Base-by-base conservation (phyloP, 2,888 invertebrate species). In the Agriopis aurantiaria region DNA sequence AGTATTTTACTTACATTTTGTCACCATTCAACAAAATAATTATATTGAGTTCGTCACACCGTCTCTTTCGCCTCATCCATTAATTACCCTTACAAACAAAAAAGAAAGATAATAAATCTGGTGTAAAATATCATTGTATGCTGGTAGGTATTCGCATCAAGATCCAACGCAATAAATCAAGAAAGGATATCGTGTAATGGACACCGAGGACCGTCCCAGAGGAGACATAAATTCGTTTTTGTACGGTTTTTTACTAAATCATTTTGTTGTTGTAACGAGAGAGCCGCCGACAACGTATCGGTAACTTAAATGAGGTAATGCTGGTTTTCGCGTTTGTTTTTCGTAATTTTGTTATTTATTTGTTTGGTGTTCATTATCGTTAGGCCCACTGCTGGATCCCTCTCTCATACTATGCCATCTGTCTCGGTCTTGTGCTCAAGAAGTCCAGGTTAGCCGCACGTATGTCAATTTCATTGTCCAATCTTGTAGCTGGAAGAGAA, bases 121-220 rank as follows among this genome's bases (percentile, higher is more conserved):
- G 61, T 45, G 23, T 53, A 52, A 62, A 62, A 62, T 62, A 62
- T 62, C 53, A 62, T 62, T 62, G 45, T 62, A 43, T 17, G 53
- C 33, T 8, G 45, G 48, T 61, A 61, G 53, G 58, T 61, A 72
- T 71, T 69, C 74, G 75, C 72, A 71, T 76, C 83, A 85, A 86
- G 88, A 88, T 89, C 85, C 85, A 82, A 84, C 81, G 81, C 86
- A 91, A 92, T 92, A 93, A 92, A 93, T 93, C 92, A 92, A 88
- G 88, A 75, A 75, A 88, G 91, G 91, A 92, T 91, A 92, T 90
- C 91, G 85, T 86, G 91, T 91, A 92, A 92, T 91, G 91, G 91
- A 91, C 90, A 91, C 91, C 90, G 81, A 79, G 80, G 80, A 84
- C 78, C 78, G 86, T 91, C 92, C 91, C 91, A 80, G 82, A 84